Evolutionary conservation across 2,888 invertebrate genomes (phyloP), one percentile per base, ranked within the genome.

Genomic region (Xanthia icteritia): DNA sequence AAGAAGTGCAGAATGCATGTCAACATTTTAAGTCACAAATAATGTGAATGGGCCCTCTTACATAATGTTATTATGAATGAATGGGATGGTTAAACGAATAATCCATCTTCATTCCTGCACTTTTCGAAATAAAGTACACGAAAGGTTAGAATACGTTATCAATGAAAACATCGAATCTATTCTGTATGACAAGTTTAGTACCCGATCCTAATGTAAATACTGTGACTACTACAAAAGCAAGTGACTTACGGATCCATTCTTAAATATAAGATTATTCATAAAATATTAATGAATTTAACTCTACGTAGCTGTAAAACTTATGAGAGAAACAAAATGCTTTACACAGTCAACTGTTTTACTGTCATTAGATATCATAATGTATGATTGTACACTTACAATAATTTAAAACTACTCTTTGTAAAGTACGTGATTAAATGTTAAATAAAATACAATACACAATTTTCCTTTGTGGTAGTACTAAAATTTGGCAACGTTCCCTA

Each of bases 401-500:
- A 74, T 84, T 73, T 82, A 78, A 66, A 76, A 85, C 65, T 72
- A 77, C 48, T 84, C 0, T 58, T 56, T 76, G 61, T 80, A 81
- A 84, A 73, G 17, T 70, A 81, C 27, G 45, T 70, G 54, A 64
- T 70, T 76, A 73, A 42, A 79, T 68, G 66, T 64, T 65, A 56
- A 83, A 73, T 82, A 39, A 67, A 76, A 78, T 42, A 64, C 11
- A 58, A 64, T 42, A 74, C 39, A 73, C 27, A 63, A 61, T 73
- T 60, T 51, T 67, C 4, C 11, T 20, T 39, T 65, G 61, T 61
- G 71, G 27, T 71, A 85, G 51, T 77, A 73, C 42, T 70, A 70
- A 68, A 73, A 88, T 87, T 89, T 87, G 88, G 88, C 77, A 76
- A 70, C 76, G 51, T 73, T 77, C 64, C 68, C 71, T 74, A 74